phyloP scores from a whole-genome alignment of 2,888 invertebrate genomes.

The Cotesia congregata region DNA sequence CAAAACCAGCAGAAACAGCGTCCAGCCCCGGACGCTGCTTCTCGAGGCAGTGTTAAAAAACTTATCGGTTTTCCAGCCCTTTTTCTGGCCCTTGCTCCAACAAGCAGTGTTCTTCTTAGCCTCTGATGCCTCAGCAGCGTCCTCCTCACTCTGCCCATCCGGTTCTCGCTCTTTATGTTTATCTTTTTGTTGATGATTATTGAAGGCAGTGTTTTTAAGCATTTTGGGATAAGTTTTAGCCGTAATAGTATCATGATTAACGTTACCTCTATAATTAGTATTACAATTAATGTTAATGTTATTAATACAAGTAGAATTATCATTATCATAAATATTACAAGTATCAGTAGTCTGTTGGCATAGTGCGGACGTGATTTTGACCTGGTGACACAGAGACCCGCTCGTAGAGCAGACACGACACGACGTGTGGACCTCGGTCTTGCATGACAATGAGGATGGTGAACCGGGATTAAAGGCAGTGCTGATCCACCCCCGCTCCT shows the following conservation, averaged over 20 bases:
- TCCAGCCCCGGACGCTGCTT: no score
- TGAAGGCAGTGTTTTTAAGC: constrained; percentile 62
- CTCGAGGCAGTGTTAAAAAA: no score
- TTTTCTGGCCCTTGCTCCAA: constrained; percentile 18
- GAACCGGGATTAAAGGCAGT: constrained; percentile 48
- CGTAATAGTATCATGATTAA: constrained; percentile 8
- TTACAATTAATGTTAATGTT: not conserved
- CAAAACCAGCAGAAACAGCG: no score
- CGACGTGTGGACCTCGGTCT: constrained; percentile 15
- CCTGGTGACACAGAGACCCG: not conserved
- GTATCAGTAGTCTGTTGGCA: constrained; percentile 1
- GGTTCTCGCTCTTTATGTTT: constrained; percentile 28
- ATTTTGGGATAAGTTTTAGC: constrained; percentile 49
- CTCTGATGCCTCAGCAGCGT: constrained; percentile 44
- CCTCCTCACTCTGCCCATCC: not conserved
- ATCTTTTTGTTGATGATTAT: constrained; percentile 41
- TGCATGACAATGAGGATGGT: constrained; percentile 28
- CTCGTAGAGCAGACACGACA: constrained; percentile 8
- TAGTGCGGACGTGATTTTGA: constrained; percentile 5
- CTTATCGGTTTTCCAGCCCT: not conserved
- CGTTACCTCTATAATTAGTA: not conserved
- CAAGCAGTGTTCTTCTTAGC: no score
- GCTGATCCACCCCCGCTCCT: constrained; percentile 37
- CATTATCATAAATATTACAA: not conserved
- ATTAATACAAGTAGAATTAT: not conserved